phyloP scores from a whole-genome alignment of 2,113 vertebrate genomes.

The Oryzias curvinotus region DNA sequence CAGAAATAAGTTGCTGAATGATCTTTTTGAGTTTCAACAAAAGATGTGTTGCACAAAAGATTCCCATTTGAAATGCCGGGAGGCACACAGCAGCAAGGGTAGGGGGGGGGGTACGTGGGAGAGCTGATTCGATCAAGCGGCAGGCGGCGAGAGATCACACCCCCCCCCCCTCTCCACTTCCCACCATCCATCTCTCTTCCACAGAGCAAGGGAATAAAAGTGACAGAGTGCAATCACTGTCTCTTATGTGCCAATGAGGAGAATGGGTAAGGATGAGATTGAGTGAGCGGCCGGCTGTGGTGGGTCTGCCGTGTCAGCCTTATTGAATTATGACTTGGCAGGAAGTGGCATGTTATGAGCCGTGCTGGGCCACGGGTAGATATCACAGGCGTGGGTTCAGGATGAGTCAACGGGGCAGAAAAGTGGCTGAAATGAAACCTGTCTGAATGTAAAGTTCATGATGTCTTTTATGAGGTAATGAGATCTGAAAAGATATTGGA shows the following conservation, averaged over 20 bases:
- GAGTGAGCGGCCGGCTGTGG: conserved; percentile 56
- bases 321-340: conserved; percentile 70
- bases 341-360: conserved; percentile 57
- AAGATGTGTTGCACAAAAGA: conserved; percentile 16
- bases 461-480: conserved; percentile 44
- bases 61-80: conserved; percentile 62
- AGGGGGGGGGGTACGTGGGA: conserved; percentile 20
- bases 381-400: conserved; percentile 9
- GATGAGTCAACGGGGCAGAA: conserved; percentile 25
- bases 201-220: conserved; percentile 57
- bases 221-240: conserved; percentile 68
- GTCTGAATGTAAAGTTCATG: conserved; percentile 55
- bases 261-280: conserved; percentile 47
- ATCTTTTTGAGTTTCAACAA: too few species aligned
- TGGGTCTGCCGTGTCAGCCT: conserved; percentile 51
- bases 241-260: conserved; percentile 70
- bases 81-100: conserved; percentile 24
- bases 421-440: conserved; percentile 48
- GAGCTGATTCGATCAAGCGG: conserved; percentile 58
- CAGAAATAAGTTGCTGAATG: too few species aligned
- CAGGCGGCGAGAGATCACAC: conserved; percentile 35
- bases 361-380: conserved; percentile 9
- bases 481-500: conserved; percentile 44
- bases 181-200: conserved; percentile 46
- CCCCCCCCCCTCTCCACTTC: conserved; percentile 5